phyloP scores from a whole-genome alignment of 2,113 vertebrate genomes.

The human region DNA sequence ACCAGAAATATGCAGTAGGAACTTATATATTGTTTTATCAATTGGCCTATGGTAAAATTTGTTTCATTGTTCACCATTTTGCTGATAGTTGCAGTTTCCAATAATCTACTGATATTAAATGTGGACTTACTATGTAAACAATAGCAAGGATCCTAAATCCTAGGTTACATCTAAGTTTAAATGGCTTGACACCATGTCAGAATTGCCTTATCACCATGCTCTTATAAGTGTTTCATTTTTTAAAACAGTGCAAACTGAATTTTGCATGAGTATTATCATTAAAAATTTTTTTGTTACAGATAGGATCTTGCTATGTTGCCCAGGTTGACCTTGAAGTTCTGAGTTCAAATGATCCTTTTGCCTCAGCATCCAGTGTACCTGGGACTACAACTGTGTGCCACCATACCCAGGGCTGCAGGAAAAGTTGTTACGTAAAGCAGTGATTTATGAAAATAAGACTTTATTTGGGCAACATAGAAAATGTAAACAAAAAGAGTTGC shows the following conservation, averaged over 20 bases:
- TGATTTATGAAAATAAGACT: not conserved
- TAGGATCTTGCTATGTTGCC: no score
- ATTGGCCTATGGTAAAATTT: not conserved
- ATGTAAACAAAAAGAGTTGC: no score
- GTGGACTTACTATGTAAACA: not conserved
- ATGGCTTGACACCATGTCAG: accelerated
- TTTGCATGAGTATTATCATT: not conserved
- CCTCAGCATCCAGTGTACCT: no score
- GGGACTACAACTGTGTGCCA: no score
- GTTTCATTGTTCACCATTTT: not conserved
- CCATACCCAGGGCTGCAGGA: no score
- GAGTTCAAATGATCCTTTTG: no score
- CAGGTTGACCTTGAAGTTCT: no score
- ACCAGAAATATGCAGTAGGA: not conserved
- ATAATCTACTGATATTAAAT: not conserved
- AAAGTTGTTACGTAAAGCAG: no score
- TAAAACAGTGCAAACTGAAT: not conserved
- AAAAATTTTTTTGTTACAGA: no score
- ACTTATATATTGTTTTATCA: not conserved
- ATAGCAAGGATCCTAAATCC: not conserved
- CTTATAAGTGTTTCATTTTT: not conserved
- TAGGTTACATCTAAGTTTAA: not conserved
- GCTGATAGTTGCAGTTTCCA: not conserved
- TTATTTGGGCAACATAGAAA: not conserved
- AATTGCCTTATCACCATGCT: not conserved